A percentile compares a stretch with the other conserved stretches of the same genome.
Conservation (phyloP, 1,140 invertebrate species). For the Rhyzopertha dominica region DNA sequence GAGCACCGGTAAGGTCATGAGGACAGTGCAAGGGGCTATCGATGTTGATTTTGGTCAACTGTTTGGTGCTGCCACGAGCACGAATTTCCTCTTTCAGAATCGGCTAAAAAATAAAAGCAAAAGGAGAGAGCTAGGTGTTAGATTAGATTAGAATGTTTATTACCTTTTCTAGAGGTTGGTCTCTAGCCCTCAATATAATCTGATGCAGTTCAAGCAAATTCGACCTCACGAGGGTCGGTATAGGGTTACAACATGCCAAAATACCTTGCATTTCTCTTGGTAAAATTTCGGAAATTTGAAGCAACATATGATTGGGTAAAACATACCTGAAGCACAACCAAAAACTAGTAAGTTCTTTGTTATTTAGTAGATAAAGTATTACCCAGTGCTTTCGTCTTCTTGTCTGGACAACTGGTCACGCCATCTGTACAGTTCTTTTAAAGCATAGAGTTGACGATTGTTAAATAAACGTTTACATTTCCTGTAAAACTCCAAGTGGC, state of each 20-base stretch:
- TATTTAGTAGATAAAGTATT: slow-evolving; percentile 35
- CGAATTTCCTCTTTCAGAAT: slow-evolving; percentile 50
- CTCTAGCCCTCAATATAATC: slow-evolving; percentile 69
- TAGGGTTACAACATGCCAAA: slow-evolving; percentile 87
- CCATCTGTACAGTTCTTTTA: slow-evolving; percentile 83
- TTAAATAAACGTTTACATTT: slow-evolving; percentile 80
- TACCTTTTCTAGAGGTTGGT: slow-evolving; percentile 66
- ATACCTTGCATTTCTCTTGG: slow-evolving; percentile 93
- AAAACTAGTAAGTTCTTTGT: slow-evolving; percentile 10
- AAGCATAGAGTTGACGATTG: slow-evolving; percentile 75
- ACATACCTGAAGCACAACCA: slow-evolving; percentile 74
- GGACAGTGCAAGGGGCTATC: slow-evolving; percentile 57
- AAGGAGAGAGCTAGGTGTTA: too few species aligned
- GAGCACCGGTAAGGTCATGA: slow-evolving; percentile 61
- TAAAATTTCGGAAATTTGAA: slow-evolving; percentile 84
- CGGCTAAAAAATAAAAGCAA: slow-evolving; percentile 38
- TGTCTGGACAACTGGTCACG: slow-evolving; percentile 76
- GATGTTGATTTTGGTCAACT: slow-evolving; percentile 48
- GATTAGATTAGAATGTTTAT: slow-evolving; percentile 15
- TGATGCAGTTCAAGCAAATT: slow-evolving; percentile 71
- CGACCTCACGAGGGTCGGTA: slow-evolving; percentile 79
- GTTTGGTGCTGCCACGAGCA: slow-evolving; percentile 46
- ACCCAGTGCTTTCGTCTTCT: slow-evolving; percentile 87
- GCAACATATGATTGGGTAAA: slow-evolving; percentile 91
- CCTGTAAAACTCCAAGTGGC: slow-evolving; percentile 68